Conservation (phyloP, 1,140 invertebrate genomes). For the Neodiprion pinetum region DNA sequence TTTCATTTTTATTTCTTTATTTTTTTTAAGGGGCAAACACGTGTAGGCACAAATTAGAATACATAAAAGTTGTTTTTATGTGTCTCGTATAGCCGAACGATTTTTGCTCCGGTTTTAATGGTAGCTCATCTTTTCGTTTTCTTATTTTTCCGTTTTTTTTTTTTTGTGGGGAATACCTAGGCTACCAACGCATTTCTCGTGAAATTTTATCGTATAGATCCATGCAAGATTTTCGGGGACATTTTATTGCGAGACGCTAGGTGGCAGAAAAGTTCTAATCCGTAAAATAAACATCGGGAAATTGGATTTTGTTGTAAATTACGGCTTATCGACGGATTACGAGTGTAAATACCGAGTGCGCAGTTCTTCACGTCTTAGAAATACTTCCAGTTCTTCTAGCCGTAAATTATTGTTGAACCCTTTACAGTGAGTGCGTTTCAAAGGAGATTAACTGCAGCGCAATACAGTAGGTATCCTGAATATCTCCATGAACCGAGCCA, state of each 20-base stretch:
- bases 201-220: too few species aligned
- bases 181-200: too few species aligned
- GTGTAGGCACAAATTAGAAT: not conserved
- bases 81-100: too few species aligned
- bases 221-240: too few species aligned
- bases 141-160: too few species aligned
- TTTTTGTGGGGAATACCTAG: too few species aligned
- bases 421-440: not conserved
- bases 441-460: not conserved
- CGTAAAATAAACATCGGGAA: conserved; percentile 32
- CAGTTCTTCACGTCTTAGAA: not conserved
- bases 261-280: not conserved
- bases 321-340: conserved; percentile 35
- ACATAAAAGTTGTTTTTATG: too few species aligned
- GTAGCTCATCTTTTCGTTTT: too few species aligned
- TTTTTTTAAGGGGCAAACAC: not conserved
- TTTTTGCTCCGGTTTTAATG: too few species aligned
- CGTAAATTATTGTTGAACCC: conserved; percentile 3
- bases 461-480: conserved; percentile 20
- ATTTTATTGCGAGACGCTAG: not conserved
- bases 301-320: conserved; percentile 43
- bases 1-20: not conserved
- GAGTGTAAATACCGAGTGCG: conserved; percentile 9
- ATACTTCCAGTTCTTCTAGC: not conserved
- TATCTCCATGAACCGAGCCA: too few species aligned